Evolutionary conservation across 2,888 invertebrate species (phyloP), one percentile per base, ranked within the genome.

Genomic region (Hanleya hanleyi): DNA sequence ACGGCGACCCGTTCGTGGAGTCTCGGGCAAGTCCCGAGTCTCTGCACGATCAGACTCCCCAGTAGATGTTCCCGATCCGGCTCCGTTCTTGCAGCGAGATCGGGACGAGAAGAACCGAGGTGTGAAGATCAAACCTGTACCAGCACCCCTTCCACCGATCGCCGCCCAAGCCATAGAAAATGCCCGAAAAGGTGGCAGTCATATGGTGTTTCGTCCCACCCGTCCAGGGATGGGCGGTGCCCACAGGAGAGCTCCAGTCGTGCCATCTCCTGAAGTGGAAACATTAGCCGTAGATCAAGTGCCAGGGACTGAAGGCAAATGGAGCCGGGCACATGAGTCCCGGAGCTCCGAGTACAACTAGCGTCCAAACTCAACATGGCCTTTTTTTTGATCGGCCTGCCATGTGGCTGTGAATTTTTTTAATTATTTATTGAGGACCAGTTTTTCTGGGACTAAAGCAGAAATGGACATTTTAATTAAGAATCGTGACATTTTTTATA

Each of bases 241-340:
- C 76, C 49, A 78, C 29, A 50, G 29, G 69, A 50, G 71, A 64
- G 61, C 71, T 78, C 37, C 73, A 32, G 26, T 35, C 62, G 70
- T 71, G 76, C 81, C 80, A 81, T 62, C 79, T 32, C 83, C 75
- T 47, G 82, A 84, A 70, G 78, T 87, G 15, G 82, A 83, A 64
- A 83, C 85, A 1, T 74, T 87, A 22, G 87, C 86, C 33, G 82
- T 87, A 0, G 86, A 84, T 37, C 82, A 83, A 67, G 78, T 86
- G 18, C 78, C 82, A n/a, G 76, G 77, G 18, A 36, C 78, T 0
- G 80, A 80, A 33, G 68, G 78, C 3, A 73, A 77, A 5, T 84
- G 84, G 83, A 75, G 78, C 29, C 71, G 80, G n/a, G 77, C 79
- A 26, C 84, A 84, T 35, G 83, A 86, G 67, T 83, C 86, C 67